Evolutionary conservation across 1,140 invertebrate genomes (phyloP).

Genomic region (Bombyx mandarina): DNA sequence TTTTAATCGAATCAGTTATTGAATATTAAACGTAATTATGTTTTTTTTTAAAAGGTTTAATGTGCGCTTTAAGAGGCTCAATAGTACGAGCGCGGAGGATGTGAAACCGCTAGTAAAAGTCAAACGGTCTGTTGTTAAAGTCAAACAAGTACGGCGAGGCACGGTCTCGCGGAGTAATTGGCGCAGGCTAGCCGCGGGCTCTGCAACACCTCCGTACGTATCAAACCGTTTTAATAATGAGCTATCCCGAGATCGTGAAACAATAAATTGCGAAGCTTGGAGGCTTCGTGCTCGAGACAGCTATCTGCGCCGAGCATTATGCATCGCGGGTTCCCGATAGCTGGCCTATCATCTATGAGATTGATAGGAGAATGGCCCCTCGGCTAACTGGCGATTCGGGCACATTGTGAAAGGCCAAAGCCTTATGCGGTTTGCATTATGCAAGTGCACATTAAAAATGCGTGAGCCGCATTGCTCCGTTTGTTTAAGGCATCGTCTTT

Average conservation of each 20-base stretch:
- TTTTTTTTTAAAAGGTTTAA: no score
- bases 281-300: constrained; percentile 67
- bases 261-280: constrained; percentile 69
- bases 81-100: constrained; percentile 18
- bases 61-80: no score
- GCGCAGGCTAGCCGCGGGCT: constrained; percentile 44
- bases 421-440: constrained; percentile 28
- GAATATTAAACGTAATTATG: no score
- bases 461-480: no score
- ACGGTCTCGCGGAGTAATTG: constrained; percentile 52
- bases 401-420: constrained; percentile 37
- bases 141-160: constrained; percentile 41
- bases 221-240: constrained; percentile 71
- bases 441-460: constrained; percentile 29
- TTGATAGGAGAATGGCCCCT: constrained; percentile 66
- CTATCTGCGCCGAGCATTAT: constrained; percentile 65
- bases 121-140: constrained; percentile 46
- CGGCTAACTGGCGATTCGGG: constrained; percentile 48
- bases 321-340: constrained; percentile 56
- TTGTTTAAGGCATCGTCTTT: no score
- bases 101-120: constrained; percentile 42
- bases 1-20: constrained; percentile 1
- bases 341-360: constrained; percentile 62
- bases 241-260: constrained; percentile 65
- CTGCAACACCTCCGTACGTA: constrained; percentile 63